phyloP scores from a whole-genome alignment of 2,888 invertebrate species.

The Hyppa rectilinea region DNA sequence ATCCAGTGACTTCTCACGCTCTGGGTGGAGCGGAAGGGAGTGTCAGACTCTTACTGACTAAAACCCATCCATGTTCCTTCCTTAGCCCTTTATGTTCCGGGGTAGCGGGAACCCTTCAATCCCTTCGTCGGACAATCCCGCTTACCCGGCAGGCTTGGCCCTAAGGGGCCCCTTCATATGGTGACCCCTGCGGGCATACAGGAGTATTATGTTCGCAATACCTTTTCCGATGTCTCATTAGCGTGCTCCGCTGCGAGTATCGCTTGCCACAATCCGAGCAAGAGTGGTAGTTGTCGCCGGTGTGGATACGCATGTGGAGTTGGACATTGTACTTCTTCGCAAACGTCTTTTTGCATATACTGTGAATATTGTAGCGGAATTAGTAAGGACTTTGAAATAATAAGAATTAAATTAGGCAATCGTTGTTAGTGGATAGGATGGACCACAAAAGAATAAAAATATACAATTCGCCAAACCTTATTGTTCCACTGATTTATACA shows the following conservation, averaged over 20 bases:
- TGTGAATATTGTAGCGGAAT: constrained; percentile 56
- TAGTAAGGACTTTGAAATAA: neutral
- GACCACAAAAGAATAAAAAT: neutral
- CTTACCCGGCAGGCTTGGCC: too few relatives aligned
- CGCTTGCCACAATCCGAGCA: constrained; percentile 87
- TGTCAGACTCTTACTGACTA: too few relatives aligned
- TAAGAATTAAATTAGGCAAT: neutral
- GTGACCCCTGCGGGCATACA: too few relatives aligned
- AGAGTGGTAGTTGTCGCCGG: constrained; percentile 84
- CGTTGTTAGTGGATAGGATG: neutral
- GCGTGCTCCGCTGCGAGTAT: constrained; percentile 88
- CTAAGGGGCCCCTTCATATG: too few relatives aligned
- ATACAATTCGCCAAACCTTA: neutral
- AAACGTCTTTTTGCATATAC: constrained; percentile 86
- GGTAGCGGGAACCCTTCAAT: too few relatives aligned
- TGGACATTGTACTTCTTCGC: constrained; percentile 87
- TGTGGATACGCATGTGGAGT: constrained; percentile 88
- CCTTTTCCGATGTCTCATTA: constrained; percentile 86
- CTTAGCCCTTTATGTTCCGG: too few relatives aligned
- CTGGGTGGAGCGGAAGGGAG: too few relatives aligned
- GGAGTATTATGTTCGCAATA: constrained; percentile 57
- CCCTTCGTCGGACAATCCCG: too few relatives aligned
- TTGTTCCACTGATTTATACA: too few relatives aligned
- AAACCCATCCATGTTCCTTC: too few relatives aligned
- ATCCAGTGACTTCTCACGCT: too few relatives aligned